Base-by-base conservation (phyloP, 64 coral and sea anemone genomes). In the Platygyra sinensis region DNA sequence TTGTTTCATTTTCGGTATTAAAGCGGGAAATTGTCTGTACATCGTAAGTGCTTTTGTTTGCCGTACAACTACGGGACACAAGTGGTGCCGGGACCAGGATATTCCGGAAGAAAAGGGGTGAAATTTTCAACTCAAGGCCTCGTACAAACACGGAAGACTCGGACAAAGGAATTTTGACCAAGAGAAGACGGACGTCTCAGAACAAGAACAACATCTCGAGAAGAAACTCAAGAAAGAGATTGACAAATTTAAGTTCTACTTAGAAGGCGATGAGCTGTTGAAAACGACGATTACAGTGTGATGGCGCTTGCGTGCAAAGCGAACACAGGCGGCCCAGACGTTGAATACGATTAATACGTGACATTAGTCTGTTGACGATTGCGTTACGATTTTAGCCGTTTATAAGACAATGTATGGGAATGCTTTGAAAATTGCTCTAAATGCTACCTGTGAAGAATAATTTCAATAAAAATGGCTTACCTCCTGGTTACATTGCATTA, bases 71-170 rank as follows among this genome's bases (percentile, higher is more conserved):
- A 2, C 73, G 30, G 30, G 30, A 39, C 31, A 71, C 71, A 86
- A 86, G 81, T 92, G 90, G 90, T 86, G 90, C 90, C 82, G 74
- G 61, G 82, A 86, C 82, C 82, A 92, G 90, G 73, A 92, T 86
- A 10, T 8, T 39, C 51, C 29, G 36, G 73, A 30, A 62, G 76
- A 86, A 84, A 67, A 86, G 90, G 51, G 61, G 84, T 75, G 24
- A 76, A 19, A 84, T n/a, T 52, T 67, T 72, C 38, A 83, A 91
- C 79, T 77, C 80, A 86, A 79, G 32, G 73, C 73, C 62, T 86
- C 64, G 90, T 29, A 38, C 36, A 51, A 86, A 50, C 63, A 27
- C 72, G 55, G 80, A 15, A 86, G 60, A 86, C 67, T 50, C 19
- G 13, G 30, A 82, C 88, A 65, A 81, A 18, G 77, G 76, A 42